A percentile compares a stretch with the other conserved stretches of the same genome.
Conservation (phyloP, 2,113 vertebrate species). For the Corvus hawaiiensis region DNA sequence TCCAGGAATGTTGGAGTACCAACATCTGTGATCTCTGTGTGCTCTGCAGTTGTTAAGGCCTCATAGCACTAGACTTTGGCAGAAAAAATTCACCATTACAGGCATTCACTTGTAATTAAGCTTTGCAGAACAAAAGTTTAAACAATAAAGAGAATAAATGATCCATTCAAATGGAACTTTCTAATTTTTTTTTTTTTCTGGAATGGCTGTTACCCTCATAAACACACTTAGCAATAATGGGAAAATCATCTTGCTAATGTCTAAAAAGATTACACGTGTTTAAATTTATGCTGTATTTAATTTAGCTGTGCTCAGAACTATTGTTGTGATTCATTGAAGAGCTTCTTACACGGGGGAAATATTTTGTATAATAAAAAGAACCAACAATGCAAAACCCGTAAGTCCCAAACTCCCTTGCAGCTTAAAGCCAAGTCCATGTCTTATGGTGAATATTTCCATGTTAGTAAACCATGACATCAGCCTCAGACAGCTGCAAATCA, state of each 20-base stretch:
- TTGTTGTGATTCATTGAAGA: neutral
- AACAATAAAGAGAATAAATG: neutral
- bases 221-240: neutral
- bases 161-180: neutral
- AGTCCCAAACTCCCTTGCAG: neutral
- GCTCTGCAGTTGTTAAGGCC: rapidly evolving
- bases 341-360: neutral
- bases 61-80: neutral
- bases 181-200: neutral
- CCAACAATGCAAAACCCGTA: neutral
- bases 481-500: neutral
- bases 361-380: neutral
- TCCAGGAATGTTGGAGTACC: neutral
- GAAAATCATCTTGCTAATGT: neutral
- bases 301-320: neutral
- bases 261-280: neutral
- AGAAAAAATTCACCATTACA: neutral
- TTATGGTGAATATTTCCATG: neutral
- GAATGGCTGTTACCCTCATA: neutral
- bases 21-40: neutral
- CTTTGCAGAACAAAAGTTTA: neutral
- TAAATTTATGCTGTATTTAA: constrained; percentile 1
- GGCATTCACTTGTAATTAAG: neutral
- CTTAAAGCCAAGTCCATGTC: neutral
- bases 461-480: neutral